Evolutionary conservation across 2,888 invertebrate genomes (phyloP).

Genomic region (Parthenolecanium corni): DNA sequence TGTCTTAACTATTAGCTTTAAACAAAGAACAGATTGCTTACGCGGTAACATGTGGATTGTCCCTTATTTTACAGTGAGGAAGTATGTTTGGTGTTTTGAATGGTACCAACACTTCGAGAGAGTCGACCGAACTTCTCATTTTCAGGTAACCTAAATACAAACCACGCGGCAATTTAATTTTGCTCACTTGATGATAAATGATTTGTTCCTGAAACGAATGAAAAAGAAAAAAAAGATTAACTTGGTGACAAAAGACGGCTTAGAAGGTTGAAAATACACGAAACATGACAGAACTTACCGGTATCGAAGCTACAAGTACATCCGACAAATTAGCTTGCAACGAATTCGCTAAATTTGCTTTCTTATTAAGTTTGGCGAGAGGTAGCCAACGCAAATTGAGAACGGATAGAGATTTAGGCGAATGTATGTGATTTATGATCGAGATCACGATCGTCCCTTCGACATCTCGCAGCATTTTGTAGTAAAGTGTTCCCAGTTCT

Average conservation of each 20-base stretch:
- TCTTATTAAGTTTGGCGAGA: conserved; percentile 68
- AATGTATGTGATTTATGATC: conserved; percentile 67
- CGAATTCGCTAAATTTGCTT: conserved; percentile 60
- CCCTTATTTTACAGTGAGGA: conserved; percentile 83
- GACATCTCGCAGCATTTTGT: conserved; percentile 76
- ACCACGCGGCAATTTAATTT: conserved; percentile 69
- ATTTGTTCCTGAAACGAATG: conserved; percentile 44
- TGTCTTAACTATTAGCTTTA: not conserved
- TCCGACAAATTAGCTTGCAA: conserved; percentile 68
- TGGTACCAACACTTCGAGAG: conserved; percentile 85
- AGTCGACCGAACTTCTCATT: conserved; percentile 90
- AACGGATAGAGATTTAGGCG: conserved; percentile 75
- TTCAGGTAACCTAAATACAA: conserved; percentile 93
- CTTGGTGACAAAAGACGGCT: not conserved
- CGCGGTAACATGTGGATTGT: conserved; percentile 93
- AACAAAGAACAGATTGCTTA: conserved; percentile 43
- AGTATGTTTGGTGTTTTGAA: conserved; percentile 86
- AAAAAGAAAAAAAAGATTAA: not conserved
- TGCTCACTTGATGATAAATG: conserved; percentile 64
- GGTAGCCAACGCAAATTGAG: conserved; percentile 88
- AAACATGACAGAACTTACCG: conserved; percentile 42
- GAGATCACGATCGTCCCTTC: conserved; percentile 85
- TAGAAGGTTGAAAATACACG: too few species aligned
- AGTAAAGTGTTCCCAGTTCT: conserved; percentile 88
- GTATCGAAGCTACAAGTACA: conserved; percentile 72